Conservation (phyloP, 2,888 invertebrate genomes). For the Andrena chrysosceles region DNA sequence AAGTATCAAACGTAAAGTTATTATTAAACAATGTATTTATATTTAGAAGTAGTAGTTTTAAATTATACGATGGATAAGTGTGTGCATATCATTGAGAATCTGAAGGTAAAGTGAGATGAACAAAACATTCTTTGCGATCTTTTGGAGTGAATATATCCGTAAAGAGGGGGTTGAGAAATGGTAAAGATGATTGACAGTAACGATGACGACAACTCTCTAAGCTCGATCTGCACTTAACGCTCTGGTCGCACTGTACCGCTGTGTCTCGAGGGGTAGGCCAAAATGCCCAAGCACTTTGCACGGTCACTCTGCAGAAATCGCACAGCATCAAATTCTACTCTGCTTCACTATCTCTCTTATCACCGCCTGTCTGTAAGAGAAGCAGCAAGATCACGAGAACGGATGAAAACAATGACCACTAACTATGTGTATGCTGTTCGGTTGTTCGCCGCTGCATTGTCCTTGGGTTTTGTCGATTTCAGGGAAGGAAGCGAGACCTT, state of each 20-base stretch:
- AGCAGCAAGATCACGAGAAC: slow-evolving; percentile 63
- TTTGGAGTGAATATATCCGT: background rate
- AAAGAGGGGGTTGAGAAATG: background rate
- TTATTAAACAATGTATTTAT: slow-evolving; percentile 5
- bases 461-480: slow-evolving; percentile 83
- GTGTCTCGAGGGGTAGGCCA: slow-evolving; percentile 41
- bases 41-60: slow-evolving; percentile 4
- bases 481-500: slow-evolving; percentile 82
- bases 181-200: slow-evolving; percentile 40
- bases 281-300: slow-evolving; percentile 82
- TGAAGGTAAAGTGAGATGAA: slow-evolving; percentile 33
- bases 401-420: slow-evolving; percentile 47
- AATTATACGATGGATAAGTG: slow-evolving; percentile 29
- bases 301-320: slow-evolving; percentile 77
- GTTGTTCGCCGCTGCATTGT: slow-evolving; percentile 77
- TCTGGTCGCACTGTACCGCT: slow-evolving; percentile 57
- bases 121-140: slow-evolving; percentile 25
- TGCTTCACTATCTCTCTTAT: slow-evolving; percentile 49
- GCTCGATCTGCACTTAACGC: slow-evolving; percentile 62
- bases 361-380: slow-evolving; percentile 76
- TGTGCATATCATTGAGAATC: slow-evolving; percentile 14
- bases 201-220: slow-evolving; percentile 62
- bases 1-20: slow-evolving; percentile 20
- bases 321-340: slow-evolving; percentile 58
- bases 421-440: slow-evolving; percentile 41